A percentile compares a stretch with the other conserved stretches of the same genome.
Conservation (phyloP, 53 echinoderm and acorn worm genomes). For the Paracentrotus lividus region DNA sequence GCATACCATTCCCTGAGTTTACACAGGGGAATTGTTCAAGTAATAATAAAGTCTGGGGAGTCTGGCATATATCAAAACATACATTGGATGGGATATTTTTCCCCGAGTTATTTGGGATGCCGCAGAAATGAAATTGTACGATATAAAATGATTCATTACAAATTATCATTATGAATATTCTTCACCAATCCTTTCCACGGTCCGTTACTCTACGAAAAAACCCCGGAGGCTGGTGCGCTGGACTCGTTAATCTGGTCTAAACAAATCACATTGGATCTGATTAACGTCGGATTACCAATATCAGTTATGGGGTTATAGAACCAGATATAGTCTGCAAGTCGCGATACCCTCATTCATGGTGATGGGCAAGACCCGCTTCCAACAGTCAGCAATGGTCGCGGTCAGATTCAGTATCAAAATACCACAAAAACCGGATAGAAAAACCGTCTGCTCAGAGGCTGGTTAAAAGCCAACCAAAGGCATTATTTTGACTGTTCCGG, state of each 20-base stretch:
- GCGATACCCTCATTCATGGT: neutral
- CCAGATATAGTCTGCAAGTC: slow-evolving; percentile 18
- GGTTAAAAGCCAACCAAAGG: neutral
- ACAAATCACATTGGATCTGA: slow-evolving; percentile 14
- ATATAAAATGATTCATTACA: too few species aligned
- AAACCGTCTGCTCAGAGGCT: neutral
- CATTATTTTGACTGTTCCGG: neutral
- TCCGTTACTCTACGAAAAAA: neutral
- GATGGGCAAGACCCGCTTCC: slow-evolving; percentile 1
- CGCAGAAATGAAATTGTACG: too few species aligned
- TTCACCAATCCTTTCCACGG: slow-evolving; percentile 28
- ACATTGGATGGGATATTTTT: too few species aligned
- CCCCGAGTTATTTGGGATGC: too few species aligned
- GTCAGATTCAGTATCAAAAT: slow-evolving; percentile 19
- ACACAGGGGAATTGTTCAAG: too few species aligned
- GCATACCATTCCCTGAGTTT: too few species aligned
- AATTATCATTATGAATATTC: neutral
- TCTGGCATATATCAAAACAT: too few species aligned
- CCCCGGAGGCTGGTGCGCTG: neutral
- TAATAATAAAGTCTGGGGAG: too few species aligned
- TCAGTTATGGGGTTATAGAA: slow-evolving; percentile 39
- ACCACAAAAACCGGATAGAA: slow-evolving; percentile 3
- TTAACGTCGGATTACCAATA: neutral
- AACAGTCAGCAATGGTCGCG: slow-evolving; percentile 3
- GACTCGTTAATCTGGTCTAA: slow-evolving; percentile 28